Evolutionary conservation across 2,888 invertebrate genomes (phyloP).

Genomic region (Tetanocera ferruginea): DNA sequence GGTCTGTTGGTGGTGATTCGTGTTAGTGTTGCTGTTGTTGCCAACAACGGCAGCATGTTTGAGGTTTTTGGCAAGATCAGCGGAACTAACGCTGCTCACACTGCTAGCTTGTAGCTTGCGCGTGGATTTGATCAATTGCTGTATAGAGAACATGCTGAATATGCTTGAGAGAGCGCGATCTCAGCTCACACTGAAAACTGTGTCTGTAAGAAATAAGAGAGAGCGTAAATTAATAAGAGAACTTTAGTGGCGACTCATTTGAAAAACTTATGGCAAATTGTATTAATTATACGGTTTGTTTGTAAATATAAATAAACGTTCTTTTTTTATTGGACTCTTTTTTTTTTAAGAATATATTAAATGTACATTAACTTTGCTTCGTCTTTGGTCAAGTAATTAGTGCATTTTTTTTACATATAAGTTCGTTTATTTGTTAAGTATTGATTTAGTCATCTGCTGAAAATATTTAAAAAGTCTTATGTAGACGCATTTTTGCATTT

Average conservation of each 20-base stretch:
- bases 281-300: too few relatives aligned
- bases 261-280: background rate
- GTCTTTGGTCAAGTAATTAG: too few relatives aligned
- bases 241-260: background rate
- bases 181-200: background rate
- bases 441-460: too few relatives aligned
- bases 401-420: too few relatives aligned
- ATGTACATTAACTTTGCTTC: too few relatives aligned
- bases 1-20: background rate
- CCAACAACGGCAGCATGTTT: slow-evolving; percentile 48
- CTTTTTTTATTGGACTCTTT: too few relatives aligned
- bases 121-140: slow-evolving; percentile 62
- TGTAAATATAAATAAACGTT: too few relatives aligned
- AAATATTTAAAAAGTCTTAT: too few relatives aligned
- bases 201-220: background rate
- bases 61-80: slow-evolving; percentile 55
- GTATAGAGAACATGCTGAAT: slow-evolving; percentile 59
- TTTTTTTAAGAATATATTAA: too few relatives aligned
- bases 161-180: background rate
- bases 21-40: slow-evolving; percentile 29
- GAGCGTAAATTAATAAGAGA: background rate
- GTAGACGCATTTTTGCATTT: too few relatives aligned
- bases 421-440: too few relatives aligned
- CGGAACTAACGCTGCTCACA: slow-evolving; percentile 31
- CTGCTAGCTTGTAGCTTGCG: slow-evolving; percentile 52